These are phyloP conservation scores for Salvelinus namaycush DNA, from an alignment of 2,113 vertebrate species.

Conservation along the genomic window DNA sequence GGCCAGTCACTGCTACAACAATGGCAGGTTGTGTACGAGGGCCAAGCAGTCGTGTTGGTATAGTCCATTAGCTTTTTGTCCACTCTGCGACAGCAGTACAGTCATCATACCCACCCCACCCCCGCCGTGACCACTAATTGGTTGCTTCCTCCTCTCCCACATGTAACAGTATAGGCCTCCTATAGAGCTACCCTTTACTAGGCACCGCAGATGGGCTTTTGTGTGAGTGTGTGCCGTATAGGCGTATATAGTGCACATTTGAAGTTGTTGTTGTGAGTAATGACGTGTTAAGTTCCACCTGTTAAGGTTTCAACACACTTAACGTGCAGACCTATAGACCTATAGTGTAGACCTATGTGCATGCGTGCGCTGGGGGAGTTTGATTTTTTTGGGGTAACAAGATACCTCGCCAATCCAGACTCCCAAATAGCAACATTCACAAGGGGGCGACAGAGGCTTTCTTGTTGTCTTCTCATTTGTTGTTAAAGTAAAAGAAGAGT, in stretches of 20 bases:
- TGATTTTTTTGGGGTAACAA: no score
- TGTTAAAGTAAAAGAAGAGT: no score
- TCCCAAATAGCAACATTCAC: no score
- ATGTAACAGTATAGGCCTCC: conserved; percentile 53
- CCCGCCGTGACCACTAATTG: conserved; percentile 56
- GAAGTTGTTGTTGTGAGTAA: conserved; percentile 46
- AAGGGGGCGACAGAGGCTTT: no score
- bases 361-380: no score
- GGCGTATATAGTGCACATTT: conserved; percentile 42
- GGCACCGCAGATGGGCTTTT: not conserved
- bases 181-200: conserved; percentile 24
- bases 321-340: no score
- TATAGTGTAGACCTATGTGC: no score
- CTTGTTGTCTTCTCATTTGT: no score
- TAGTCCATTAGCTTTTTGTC: conserved; percentile 53
- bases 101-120: conserved; percentile 27
- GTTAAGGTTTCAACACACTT: no score
- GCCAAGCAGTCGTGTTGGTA: conserved; percentile 41
- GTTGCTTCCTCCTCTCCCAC: conserved; percentile 65
- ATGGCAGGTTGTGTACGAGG: conserved; percentile 46
- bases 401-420: no score
- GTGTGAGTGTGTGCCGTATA: not conserved
- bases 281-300: conserved; percentile 9
- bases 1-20: conserved; percentile 33
- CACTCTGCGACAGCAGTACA: conserved; percentile 8